These are phyloP conservation scores for Notamacropus eugenii DNA, from an alignment of 2,797 vertebrate species.

Conservation along the genomic window DNA sequence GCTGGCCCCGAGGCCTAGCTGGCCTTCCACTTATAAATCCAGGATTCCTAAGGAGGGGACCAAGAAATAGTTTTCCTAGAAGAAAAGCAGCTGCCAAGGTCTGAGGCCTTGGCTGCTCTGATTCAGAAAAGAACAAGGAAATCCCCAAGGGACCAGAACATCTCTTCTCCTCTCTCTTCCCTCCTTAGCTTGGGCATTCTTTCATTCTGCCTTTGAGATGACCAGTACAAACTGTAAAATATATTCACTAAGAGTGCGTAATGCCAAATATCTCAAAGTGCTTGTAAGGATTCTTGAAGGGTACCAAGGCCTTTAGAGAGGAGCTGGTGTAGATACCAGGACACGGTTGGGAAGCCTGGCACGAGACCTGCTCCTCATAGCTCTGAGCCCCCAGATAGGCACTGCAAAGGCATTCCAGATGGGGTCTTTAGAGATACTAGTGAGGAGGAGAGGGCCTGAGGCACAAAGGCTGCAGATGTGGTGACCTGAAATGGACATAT, in stretches of 20 bases:
- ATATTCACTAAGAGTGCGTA: not conserved
- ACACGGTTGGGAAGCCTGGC: not conserved
- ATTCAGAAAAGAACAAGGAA: not conserved
- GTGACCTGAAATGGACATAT: not conserved
- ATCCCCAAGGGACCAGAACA: no score
- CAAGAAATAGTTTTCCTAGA: no score
- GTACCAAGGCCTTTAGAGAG: not conserved
- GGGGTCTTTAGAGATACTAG: not conserved
- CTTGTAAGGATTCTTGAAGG: not conserved
- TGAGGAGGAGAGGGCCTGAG: conserved; percentile 30
- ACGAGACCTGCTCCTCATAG: not conserved
- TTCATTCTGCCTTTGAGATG: no score
- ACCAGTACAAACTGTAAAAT: no score
- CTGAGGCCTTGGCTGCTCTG: not conserved
- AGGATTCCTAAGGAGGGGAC: not conserved
- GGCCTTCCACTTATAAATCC: not conserved
- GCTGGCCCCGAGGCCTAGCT: no score
- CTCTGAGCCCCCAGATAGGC: not conserved
- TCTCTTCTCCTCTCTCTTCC: not conserved
- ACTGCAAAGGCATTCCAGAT: not conserved
- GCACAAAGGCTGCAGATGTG: not conserved
- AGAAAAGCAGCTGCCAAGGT: not conserved
- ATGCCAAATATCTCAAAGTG: not conserved
- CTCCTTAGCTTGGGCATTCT: not conserved
- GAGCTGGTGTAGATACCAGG: not conserved